Evolutionary conservation across 1,140 invertebrate species (phyloP).

Genomic region (Mycetomoellerius zeteki): DNA sequence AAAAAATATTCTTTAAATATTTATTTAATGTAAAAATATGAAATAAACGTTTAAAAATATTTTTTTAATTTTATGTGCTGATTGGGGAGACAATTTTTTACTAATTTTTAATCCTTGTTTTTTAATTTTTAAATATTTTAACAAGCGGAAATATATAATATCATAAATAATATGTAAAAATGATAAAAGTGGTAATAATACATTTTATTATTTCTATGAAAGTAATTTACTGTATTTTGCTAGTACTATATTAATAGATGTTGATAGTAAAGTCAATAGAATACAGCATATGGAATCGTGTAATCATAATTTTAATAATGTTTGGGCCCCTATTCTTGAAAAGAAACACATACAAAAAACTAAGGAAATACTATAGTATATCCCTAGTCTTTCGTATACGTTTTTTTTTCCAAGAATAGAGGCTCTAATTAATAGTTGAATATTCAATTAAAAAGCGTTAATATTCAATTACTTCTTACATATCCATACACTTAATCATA

Average conservation of each 20-base stretch:
- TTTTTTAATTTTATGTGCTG: no score
- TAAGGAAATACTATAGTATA: no score
- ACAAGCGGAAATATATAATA: background rate
- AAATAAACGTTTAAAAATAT: no score
- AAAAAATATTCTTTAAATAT: no score
- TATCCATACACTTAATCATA: background rate
- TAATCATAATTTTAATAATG: background rate
- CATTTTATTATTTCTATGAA: background rate
- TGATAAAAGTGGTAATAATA: background rate
- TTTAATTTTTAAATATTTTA: background rate
- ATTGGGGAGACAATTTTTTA: background rate
- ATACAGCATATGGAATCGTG: background rate
- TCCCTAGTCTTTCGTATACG: no score
- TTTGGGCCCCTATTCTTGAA: background rate
- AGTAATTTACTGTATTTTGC: background rate
- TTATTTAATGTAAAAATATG: no score
- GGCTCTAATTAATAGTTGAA: background rate
- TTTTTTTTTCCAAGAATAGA: no score
- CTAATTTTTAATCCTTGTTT: background rate
- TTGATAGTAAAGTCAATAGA: background rate
- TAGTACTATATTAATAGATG: background rate
- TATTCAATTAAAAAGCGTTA: background rate
- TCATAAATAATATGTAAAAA: background rate
- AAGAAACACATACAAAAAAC: no score
- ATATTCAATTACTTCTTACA: conserved; percentile 3